phyloP scores from a whole-genome alignment of 2,113 vertebrate species.

The Rhodinocichla rosea region DNA sequence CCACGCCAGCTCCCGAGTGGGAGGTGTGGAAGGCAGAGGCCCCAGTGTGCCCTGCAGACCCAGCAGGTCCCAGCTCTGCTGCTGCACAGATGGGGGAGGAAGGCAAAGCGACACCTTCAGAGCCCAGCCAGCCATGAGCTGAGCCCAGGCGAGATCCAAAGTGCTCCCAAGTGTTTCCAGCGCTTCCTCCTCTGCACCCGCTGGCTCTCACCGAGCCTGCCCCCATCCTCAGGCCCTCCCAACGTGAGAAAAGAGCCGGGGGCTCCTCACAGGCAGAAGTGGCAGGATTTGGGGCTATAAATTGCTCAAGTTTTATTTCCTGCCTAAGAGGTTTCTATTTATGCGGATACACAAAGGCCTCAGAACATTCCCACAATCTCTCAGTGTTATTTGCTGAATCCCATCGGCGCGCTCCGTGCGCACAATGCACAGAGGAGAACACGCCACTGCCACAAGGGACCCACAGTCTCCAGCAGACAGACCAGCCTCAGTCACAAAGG shows the following conservation, averaged over 20 bases:
- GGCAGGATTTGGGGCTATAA: constrained; percentile 58
- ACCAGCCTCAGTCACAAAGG: constrained; percentile 50
- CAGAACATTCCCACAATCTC: constrained; percentile 61
- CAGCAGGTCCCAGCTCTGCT: rapidly evolving
- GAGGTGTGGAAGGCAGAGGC: background rate
- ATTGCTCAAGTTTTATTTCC: constrained; percentile 60
- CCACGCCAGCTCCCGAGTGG: background rate
- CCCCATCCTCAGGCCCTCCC: constrained; percentile 14
- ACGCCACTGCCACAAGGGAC: constrained; percentile 57
- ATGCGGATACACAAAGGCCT: constrained; percentile 54
- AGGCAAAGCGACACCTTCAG: background rate
- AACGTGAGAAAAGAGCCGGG: constrained; percentile 44
- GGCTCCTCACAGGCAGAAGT: constrained; percentile 53
- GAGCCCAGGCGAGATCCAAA: background rate
- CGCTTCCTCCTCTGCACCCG: background rate
- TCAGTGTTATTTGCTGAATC: constrained; percentile 53
- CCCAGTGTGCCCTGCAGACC: background rate
- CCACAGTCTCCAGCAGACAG: constrained; percentile 55
- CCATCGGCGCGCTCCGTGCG: background rate
- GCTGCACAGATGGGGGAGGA: background rate
- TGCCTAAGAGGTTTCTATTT: constrained; percentile 64
- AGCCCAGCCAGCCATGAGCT: background rate
- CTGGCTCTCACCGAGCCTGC: background rate
- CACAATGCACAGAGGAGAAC: constrained; percentile 63
- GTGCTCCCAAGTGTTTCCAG: background rate